Base-by-base conservation (phyloP, 2,888 invertebrate genomes). In the Bhutanitis thaidina region DNA sequence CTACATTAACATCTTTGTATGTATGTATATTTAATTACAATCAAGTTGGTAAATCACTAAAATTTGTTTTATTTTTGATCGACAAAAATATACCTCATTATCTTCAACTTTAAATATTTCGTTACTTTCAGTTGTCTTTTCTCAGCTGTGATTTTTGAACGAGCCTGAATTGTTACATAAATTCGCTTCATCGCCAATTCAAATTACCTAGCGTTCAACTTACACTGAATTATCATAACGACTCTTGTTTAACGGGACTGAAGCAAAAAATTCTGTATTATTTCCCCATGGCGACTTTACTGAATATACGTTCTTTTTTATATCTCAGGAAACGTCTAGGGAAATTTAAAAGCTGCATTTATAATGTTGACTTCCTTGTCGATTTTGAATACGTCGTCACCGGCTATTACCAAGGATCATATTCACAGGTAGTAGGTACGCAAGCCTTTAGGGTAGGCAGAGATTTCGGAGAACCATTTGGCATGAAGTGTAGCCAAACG, bases 251-350 rank as follows among this genome's bases (percentile, higher is more conserved):
- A 68, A 64, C 63, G 65, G 61, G 60, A 48, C 62, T 66, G 61
- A 67, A 60, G 59, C 57, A 55, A 62, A 64, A 65, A 68, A 62
- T 60, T 71, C 65, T 58, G 59, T 53, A 51, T 68, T 73, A 71
- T 69, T 72, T 61, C 60, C 64, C 77, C 71, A 30, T 43, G 53
- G 69, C 65, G 74, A 67, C 67, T 65, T 63, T 61, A 62, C 58
- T 54, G 40, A 36, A 35, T 35, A 39, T 39, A 34, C 8, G 5
- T 27, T 44, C 39, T 50, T 49, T 29, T 25, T 32, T 12, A n/a
- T 13, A 5, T 47, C 13, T 27, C 14, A 37, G 12, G 15, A 34
- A 37, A 27, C 25, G 30, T 13, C 38, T 16, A 9, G 38, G 16
- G 13, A 32, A 38, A 38, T 46, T 20, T 30, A 30, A 46, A 32